Base-by-base conservation (phyloP, 2,888 invertebrate genomes). In the Cepaea hortensis region DNA sequence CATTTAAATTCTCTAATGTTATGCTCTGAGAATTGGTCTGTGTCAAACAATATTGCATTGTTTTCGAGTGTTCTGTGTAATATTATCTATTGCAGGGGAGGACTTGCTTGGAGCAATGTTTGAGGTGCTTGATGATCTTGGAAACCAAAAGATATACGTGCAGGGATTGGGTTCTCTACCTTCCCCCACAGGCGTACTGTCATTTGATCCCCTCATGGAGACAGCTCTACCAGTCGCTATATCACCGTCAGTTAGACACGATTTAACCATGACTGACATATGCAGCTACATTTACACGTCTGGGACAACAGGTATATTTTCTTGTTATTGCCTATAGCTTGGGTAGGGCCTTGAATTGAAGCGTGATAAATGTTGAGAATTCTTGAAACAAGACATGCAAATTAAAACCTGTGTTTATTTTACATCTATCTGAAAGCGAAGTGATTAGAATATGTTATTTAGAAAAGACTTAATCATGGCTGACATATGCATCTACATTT, bases 221-320 rank as follows among this genome's bases (percentile, higher is more conserved):
- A 23, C 55, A 9, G 83, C 91, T 35, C 87, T 91, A 6, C 85
- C 88, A 50, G 88, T 84, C 15, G 84, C 87, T 9, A 83, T 91
- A 9, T 90, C 89, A 68, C 87, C 86, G 77, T 77, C 87, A 9
- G 76, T 90, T 46, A 81, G 91, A n/a, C 76, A 87, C 84, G 85
- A 86, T 11, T 76, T 91, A 70, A 88, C 88, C 5, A 0, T 87
- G 7, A 80, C 86, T 0, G 93, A 93, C 79, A 91, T 93, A 6
- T 95, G 98, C 84, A 95, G 98, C 68, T 99, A 98, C 93, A 98
- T 99, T 93, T 99, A 98, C 94, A 99, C 99, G 0, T 98, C 98
- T 68, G 93, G 93, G 20, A 93, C 93, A 48, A 93, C 93, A 89
- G 93, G 93, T 93, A 84, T 77, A 85, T 6, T 0, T 9, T 62